These are phyloP conservation scores for Gymnocheta viridis DNA, from an alignment of 2,888 invertebrate species.

Conservation along the genomic window DNA sequence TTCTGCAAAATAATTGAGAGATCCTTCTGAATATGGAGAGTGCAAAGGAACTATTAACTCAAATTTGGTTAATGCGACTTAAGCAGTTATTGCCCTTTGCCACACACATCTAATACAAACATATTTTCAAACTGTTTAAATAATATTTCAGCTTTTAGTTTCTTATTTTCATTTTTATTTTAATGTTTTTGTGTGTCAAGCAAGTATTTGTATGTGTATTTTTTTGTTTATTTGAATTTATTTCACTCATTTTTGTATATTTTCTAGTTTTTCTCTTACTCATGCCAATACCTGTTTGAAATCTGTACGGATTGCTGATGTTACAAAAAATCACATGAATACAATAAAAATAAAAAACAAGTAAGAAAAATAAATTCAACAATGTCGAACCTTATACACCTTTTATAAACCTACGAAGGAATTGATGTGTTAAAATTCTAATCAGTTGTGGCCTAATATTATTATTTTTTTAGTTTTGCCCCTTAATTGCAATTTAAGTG, in stretches of 20 bases:
- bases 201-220: conserved; percentile 25
- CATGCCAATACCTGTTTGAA: background rate
- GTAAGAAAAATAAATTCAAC: too few relatives aligned
- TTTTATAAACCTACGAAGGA: background rate
- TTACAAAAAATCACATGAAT: background rate
- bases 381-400: background rate
- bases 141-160: background rate
- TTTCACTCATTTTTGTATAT: background rate
- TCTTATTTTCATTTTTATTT: background rate
- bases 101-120: too few relatives aligned
- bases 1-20: too few relatives aligned
- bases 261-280: background rate
- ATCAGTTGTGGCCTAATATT: too few relatives aligned
- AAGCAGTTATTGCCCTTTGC: too few relatives aligned
- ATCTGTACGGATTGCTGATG: background rate
- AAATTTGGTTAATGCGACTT: too few relatives aligned
- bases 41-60: too few relatives aligned
- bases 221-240: background rate
- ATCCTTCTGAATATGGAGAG: too few relatives aligned
- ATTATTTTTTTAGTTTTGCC: too few relatives aligned
- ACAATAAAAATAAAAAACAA: background rate
- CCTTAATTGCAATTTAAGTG: too few relatives aligned
- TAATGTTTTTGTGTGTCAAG: background rate
- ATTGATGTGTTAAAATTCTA: too few relatives aligned
- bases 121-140: background rate